Conservation (phyloP, 2,888 invertebrate genomes). For the Phrixothrix hirtus region DNA sequence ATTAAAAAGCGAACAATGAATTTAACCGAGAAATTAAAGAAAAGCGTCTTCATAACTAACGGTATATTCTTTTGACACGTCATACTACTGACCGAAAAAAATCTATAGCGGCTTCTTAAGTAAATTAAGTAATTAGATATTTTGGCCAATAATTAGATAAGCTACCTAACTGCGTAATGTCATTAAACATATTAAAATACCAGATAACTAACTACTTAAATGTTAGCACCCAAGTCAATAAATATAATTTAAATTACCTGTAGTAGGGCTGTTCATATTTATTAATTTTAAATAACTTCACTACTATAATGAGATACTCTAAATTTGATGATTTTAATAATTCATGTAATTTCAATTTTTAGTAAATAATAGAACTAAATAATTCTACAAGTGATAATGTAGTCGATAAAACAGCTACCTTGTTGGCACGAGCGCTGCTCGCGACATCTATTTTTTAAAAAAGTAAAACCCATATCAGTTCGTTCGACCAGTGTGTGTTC, state of each 20-base stretch:
- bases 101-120: neutral
- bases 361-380: no score
- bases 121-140: neutral
- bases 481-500: no score
- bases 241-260: conserved; percentile 42
- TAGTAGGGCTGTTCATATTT: conserved; percentile 49
- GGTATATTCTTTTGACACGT: conserved; percentile 25
- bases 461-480: no score
- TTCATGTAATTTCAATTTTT: no score
- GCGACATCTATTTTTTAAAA: neutral
- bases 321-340: no score
- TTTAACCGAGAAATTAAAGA: conserved; percentile 4
- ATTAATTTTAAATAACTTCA: conserved; percentile 28
- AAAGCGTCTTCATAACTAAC: conserved; percentile 15
- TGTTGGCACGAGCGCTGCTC: neutral
- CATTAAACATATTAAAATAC: no score
- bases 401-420: neutral
- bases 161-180: no score
- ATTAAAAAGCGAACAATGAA: conserved; percentile 1
- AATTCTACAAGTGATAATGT: neutral
- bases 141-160: no score
- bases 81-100: conserved; percentile 18
- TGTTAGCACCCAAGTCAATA: conserved; percentile 1
- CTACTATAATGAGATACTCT: no score
- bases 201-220: no score